phyloP scores from a whole-genome alignment of 2,888 invertebrate species.

The Loripinus fragilis region DNA sequence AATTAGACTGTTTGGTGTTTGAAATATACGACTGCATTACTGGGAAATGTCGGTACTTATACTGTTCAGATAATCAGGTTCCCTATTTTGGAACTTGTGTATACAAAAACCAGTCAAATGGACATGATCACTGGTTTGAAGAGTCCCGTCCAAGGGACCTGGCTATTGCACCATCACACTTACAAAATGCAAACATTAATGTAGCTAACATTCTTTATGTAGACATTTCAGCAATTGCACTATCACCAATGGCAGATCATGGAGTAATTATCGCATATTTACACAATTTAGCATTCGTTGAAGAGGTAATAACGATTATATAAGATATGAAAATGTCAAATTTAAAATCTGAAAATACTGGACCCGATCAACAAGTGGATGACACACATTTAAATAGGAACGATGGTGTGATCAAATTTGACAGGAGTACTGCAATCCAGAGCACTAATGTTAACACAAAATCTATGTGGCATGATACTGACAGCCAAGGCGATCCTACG shows the following conservation, averaged over 20 bases:
- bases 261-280: neutral
- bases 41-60: slow-evolving; percentile 14
- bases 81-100: slow-evolving; percentile 16
- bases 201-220: neutral
- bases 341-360: neutral
- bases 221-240: neutral
- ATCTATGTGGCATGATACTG: no score
- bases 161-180: no score
- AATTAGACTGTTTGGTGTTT: neutral
- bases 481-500: no score
- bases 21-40: slow-evolving; percentile 35
- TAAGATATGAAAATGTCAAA: neutral
- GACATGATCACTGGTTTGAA: neutral
- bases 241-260: neutral
- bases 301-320: neutral
- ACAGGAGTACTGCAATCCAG: no score
- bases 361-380: no score
- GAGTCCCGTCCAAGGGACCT: neutral
- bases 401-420: no score
- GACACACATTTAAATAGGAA: neutral
- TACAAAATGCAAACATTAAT: neutral
- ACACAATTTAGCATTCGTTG: neutral
- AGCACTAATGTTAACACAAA: no score
- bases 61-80: slow-evolving; percentile 3
- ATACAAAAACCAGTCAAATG: neutral